phyloP scores from a whole-genome alignment of 2,888 invertebrate genomes.

The Standfussiana lucernea region DNA sequence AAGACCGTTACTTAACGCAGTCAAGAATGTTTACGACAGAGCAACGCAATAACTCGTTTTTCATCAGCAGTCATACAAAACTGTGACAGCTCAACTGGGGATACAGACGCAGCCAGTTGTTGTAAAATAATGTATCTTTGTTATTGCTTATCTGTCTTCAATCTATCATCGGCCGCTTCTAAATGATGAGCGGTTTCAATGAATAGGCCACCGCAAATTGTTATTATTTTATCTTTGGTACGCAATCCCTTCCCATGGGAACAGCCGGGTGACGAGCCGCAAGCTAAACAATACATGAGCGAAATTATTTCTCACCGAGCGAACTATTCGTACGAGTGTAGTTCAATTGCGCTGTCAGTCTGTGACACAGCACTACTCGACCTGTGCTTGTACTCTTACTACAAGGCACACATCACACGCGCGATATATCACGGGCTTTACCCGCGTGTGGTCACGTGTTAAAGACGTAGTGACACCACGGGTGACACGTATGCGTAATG shows the following conservation, averaged over 20 bases:
- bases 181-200: not conserved
- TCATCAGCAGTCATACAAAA: not conserved
- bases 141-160: not conserved
- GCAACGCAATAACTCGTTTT: not conserved
- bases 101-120: not conserved
- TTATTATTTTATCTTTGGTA: not conserved
- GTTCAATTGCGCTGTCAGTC: not conserved
- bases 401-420: too few species aligned
- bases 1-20: not conserved
- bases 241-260: not conserved
- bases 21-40: not conserved
- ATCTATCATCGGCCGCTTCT: not conserved
- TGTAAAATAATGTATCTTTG: not conserved
- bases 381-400: not conserved
- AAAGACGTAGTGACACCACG: too few species aligned
- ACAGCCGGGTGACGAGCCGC: not conserved
- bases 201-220: not conserved
- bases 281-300: conserved; percentile 12
- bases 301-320: not conserved
- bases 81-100: not conserved
- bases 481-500: too few species aligned
- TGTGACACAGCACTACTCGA: conserved; percentile 4
- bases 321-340: not conserved
- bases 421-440: not conserved
- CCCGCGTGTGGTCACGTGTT: too few species aligned